Evolutionary conservation across 2,888 invertebrate genomes (phyloP).

Genomic region (Ochropleura plecta): DNA sequence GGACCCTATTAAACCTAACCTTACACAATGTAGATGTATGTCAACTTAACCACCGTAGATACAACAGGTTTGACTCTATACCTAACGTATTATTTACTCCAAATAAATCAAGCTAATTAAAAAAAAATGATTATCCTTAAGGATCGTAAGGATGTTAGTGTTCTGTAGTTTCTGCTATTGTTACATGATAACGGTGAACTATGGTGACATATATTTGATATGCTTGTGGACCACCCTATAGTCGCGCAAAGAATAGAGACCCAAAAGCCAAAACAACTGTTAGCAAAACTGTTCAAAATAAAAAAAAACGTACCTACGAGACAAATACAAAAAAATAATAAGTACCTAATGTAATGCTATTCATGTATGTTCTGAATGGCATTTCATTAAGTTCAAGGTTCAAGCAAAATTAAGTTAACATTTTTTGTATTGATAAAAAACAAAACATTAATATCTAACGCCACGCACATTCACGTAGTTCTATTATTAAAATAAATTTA

Average conservation of each 20-base stretch:
- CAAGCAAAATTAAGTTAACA: conserved; percentile 30
- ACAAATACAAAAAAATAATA: not conserved
- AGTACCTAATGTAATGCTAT: not conserved
- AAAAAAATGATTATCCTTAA: not conserved
- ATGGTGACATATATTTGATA: not conserved
- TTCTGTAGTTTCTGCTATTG: not conserved
- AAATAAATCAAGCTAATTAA: not conserved
- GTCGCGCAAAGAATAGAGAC: not conserved
- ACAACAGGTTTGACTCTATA: not conserved
- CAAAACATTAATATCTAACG: not conserved
- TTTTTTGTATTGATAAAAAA: conserved; percentile 5
- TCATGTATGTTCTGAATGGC: not conserved
- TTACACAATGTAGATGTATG: not conserved
- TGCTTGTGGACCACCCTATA: not conserved
- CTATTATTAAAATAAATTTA: not conserved
- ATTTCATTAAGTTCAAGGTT: conserved; percentile 42
- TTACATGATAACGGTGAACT: not conserved
- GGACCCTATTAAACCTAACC: too few species aligned
- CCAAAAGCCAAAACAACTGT: conserved; percentile 1
- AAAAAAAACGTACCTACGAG: not conserved
- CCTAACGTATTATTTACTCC: not conserved
- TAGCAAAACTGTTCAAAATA: not conserved
- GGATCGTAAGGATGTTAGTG: not conserved
- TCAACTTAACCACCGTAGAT: not conserved
- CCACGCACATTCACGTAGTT: conserved; percentile 14